phyloP scores from a whole-genome alignment of 2,888 invertebrate species.

The Falcaria lacertinaria region DNA sequence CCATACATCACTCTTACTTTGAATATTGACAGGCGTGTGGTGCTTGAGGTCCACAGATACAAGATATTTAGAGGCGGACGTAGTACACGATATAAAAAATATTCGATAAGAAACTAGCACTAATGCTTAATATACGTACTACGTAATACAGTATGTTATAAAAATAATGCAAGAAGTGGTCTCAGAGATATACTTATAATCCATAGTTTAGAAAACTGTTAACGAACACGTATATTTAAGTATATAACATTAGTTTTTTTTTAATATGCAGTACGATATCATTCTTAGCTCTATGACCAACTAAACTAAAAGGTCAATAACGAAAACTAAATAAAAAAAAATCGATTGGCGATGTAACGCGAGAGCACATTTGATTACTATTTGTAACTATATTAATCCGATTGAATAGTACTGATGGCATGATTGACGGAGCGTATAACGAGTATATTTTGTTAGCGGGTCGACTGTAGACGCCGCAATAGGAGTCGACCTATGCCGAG shows the following conservation, averaged over 20 bases:
- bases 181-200: no score
- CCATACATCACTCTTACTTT: slow-evolving; percentile 72
- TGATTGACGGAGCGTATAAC: slow-evolving; percentile 70
- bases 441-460: slow-evolving; percentile 63
- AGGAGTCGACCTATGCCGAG: slow-evolving; percentile 25
- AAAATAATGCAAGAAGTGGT: no score
- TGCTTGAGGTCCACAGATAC: slow-evolving; percentile 35
- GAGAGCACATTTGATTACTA: slow-evolving; percentile 68
- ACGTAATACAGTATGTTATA: no score
- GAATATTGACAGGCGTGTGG: slow-evolving; percentile 67
- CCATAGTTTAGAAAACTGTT: no score
- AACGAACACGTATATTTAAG: no score
- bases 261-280: slow-evolving; percentile 11
- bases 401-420: slow-evolving; percentile 48
- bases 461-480: slow-evolving; percentile 36
- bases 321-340: slow-evolving; percentile 46
- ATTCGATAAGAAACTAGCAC: no score
- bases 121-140: no score
- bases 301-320: slow-evolving; percentile 42
- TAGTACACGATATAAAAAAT: no score
- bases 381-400: slow-evolving; percentile 74
- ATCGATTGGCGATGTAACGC: slow-evolving; percentile 58
- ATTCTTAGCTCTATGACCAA: slow-evolving; percentile 25
- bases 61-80: slow-evolving; percentile 12
- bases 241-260: no score